These are phyloP conservation scores for Ptychochromis oligacanthus DNA, from an alignment of 2,113 vertebrate species.

Conservation along the genomic window DNA sequence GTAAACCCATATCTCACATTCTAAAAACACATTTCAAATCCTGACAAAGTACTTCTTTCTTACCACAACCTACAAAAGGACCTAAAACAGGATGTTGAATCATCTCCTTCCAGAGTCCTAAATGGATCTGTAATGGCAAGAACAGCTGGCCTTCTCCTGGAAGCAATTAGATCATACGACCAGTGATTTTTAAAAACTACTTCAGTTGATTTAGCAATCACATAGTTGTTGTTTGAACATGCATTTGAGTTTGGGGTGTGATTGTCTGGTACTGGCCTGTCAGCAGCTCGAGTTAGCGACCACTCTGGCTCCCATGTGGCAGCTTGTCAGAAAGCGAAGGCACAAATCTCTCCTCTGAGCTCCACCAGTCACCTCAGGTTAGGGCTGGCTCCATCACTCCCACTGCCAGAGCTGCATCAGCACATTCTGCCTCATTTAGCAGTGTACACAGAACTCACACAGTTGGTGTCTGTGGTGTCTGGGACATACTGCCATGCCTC, in stretches of 20 bases:
- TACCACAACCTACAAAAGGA: background rate
- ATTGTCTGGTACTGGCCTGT: background rate
- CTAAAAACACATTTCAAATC: background rate
- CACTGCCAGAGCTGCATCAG: constrained; percentile 48
- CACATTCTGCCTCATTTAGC: constrained; percentile 66
- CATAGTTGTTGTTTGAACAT: background rate
- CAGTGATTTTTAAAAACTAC: background rate
- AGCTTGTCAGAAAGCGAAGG: constrained; percentile 32
- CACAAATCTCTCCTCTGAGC: constrained; percentile 39
- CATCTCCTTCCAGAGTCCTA: background rate
- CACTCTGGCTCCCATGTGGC: constrained; percentile 17
- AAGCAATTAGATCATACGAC: background rate
- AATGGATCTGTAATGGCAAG: background rate
- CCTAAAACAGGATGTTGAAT: background rate
- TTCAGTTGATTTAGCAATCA: background rate
- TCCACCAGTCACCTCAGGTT: constrained; percentile 31
- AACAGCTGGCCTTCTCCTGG: background rate
- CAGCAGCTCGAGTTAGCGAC: constrained; percentile 6
- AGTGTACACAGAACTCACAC: constrained; percentile 12
- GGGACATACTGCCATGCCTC: background rate
- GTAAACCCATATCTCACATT: background rate
- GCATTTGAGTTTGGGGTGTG: background rate
- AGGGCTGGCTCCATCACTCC: constrained; percentile 39
- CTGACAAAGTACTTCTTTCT: background rate
- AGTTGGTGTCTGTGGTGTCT: background rate